phyloP scores from a whole-genome alignment of 2,797 vertebrate genomes.

The Silurus lanzhouensis region DNA sequence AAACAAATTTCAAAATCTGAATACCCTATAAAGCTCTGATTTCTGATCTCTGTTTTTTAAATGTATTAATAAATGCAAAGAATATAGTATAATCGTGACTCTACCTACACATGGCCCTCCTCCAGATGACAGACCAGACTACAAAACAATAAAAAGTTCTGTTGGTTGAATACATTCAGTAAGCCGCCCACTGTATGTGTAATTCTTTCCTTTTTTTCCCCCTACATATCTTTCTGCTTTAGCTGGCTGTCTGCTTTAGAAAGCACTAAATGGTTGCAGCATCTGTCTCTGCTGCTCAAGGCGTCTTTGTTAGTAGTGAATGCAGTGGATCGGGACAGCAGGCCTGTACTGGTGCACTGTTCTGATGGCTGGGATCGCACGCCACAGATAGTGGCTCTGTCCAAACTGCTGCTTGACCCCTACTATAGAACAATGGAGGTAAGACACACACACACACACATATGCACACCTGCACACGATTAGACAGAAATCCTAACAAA shows the following conservation, averaged over 20 bases:
- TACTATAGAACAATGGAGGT: constrained; percentile 97
- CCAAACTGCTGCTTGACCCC: constrained; percentile 93
- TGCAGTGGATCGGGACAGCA: constrained; percentile 87
- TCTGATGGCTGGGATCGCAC: constrained; percentile 98
- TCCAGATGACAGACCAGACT: background rate
- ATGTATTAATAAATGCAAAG: background rate
- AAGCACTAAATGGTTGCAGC: constrained; percentile 97
- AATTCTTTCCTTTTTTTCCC: background rate
- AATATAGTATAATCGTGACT: background rate
- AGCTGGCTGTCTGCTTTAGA: constrained; percentile 98
- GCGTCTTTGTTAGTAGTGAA: constrained; percentile 92
- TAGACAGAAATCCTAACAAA: background rate
- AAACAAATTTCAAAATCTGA: background rate
- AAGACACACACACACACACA: constrained; percentile 29
- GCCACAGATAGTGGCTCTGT: constrained; percentile 93
- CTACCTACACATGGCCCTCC: background rate
- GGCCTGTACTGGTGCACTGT: constrained; percentile 93
- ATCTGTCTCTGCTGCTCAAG: constrained; percentile 92
- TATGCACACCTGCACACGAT: background rate
- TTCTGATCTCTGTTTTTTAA: background rate
- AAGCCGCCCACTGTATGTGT: background rate
- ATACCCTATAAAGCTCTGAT: background rate
- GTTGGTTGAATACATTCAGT: background rate
- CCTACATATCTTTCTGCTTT: background rate
- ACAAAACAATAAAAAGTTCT: background rate